A percentile compares a stretch with the other conserved stretches of the same genome.
These are phyloP conservation scores for Nasonia vitripennis DNA, from an alignment of 1,140 invertebrate genomes.

Conservation along the genomic window DNA sequence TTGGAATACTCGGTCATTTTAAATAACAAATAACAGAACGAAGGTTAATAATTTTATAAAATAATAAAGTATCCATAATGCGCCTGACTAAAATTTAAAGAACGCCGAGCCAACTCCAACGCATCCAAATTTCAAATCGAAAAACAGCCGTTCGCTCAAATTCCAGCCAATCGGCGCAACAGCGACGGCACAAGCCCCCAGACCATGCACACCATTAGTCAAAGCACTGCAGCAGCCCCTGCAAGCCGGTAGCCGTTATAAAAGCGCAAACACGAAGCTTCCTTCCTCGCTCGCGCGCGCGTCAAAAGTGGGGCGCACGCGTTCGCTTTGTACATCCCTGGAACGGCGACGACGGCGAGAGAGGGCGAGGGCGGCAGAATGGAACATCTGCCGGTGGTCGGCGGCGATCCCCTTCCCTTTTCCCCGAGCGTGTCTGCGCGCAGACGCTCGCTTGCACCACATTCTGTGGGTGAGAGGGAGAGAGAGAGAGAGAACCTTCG, in stretches of 20 bases:
- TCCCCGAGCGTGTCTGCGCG: conserved; percentile 1
- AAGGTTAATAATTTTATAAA: too few species aligned
- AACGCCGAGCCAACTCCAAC: too few species aligned
- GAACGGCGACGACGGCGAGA: conserved; percentile 38
- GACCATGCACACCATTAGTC: not conserved
- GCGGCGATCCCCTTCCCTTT: conserved; percentile 57
- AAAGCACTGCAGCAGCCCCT: conserved; percentile 18
- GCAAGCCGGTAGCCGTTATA: conserved; percentile 17
- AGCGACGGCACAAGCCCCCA: conserved; percentile 20
- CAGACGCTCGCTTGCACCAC: conserved; percentile 58
- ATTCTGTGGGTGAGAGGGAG: conserved; percentile 56
- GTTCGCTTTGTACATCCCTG: conserved; percentile 66
- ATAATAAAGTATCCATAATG: too few species aligned
- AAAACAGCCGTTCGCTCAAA: not conserved
- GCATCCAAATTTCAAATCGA: not conserved
- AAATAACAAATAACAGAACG: too few species aligned
- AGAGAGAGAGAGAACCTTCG: conserved; percentile 13
- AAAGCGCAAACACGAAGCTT: conserved; percentile 37
- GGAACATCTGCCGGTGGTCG: conserved; percentile 73
- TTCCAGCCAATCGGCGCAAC: conserved; percentile 1
- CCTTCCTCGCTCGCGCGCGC: conserved; percentile 39
- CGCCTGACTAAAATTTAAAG: too few species aligned
- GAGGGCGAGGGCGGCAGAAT: conserved; percentile 64
- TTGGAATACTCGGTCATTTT: too few species aligned
- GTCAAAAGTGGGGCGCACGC: conserved; percentile 52